phyloP scores from a whole-genome alignment of 2,888 invertebrate genomes.

The Noctua janthe region DNA sequence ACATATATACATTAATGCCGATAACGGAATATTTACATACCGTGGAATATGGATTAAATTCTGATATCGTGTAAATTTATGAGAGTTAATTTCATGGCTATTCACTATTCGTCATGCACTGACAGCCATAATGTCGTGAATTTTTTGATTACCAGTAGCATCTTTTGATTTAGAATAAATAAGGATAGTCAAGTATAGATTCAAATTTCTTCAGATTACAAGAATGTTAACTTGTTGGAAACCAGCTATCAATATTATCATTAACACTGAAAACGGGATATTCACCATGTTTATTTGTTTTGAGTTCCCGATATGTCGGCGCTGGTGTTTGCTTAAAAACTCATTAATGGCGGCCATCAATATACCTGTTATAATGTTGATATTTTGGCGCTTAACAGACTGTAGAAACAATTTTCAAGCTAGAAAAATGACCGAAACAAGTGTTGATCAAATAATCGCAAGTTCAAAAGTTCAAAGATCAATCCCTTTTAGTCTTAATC shows the following conservation, averaged over 20 bases:
- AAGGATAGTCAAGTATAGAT: not conserved
- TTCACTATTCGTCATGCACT: not conserved
- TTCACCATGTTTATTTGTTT: no score
- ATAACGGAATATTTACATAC: constrained; percentile 7
- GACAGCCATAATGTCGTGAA: not conserved
- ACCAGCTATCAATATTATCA: not conserved
- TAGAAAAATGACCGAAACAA: not conserved
- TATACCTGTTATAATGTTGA: not conserved
- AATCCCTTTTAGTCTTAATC: not conserved
- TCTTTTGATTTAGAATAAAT: not conserved
- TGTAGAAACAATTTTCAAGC: not conserved
- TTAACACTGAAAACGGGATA: no score
- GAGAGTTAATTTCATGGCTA: not conserved
- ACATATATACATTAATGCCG: not conserved
- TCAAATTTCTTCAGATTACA: not conserved
- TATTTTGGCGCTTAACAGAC: not conserved
- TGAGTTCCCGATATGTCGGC: no score
- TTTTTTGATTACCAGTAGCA: not conserved
- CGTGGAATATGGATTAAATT: not conserved
- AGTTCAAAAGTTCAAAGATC: not conserved
- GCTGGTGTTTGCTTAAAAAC: no score
- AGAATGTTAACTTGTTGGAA: not conserved
- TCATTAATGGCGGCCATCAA: no score
- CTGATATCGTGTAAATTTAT: not conserved
- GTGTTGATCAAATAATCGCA: not conserved